Conservation (phyloP, 2,888 invertebrate genomes). For the Protophormia terraenovae region DNA sequence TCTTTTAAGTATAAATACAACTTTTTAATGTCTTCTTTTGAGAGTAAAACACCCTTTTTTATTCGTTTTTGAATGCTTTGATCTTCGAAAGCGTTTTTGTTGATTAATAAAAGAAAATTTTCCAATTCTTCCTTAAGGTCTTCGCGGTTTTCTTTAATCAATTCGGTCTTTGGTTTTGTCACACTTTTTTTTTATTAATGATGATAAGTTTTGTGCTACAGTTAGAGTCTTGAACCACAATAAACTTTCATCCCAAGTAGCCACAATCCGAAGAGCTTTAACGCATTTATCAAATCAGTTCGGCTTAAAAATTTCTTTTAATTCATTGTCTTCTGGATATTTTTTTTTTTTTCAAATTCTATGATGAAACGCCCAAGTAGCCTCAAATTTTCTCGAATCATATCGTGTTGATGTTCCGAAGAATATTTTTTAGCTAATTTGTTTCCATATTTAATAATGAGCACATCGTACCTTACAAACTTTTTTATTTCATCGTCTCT, state of each 20-base stretch:
- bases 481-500: not conserved
- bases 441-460: not conserved
- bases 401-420: not conserved
- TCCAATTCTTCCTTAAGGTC: not conserved
- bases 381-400: not conserved
- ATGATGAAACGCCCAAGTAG: not conserved
- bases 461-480: not conserved
- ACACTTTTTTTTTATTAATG: not conserved
- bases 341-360: not conserved
- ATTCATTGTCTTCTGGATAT: not conserved
- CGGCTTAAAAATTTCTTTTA: not conserved
- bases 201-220: not conserved
- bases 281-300: not conserved
- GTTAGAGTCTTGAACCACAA: not conserved
- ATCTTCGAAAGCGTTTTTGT: no score
- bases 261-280: not conserved
- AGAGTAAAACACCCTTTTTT: slow-evolving; percentile 14
- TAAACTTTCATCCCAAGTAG: not conserved
- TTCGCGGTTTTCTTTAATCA: not conserved
- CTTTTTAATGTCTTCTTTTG: slow-evolving; percentile 20
- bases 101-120: no score
- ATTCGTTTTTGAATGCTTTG: not conserved
- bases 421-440: not conserved
- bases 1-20: slow-evolving; percentile 12
- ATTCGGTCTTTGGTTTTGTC: not conserved